Evolutionary conservation across 2,113 vertebrate species (phyloP).

Genomic region (Cyanistes caeruleus): DNA sequence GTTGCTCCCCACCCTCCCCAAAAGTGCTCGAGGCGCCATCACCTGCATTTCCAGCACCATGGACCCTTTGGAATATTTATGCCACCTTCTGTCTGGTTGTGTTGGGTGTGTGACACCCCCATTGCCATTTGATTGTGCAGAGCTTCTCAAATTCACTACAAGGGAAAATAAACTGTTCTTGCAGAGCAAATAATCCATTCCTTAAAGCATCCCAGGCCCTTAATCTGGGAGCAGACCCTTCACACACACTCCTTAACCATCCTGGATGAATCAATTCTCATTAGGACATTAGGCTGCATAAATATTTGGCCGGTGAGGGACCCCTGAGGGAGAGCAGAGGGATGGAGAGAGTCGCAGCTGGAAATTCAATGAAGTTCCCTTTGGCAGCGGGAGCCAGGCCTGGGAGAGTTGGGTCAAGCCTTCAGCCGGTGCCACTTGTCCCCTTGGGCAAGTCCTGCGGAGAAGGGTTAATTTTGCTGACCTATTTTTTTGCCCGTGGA

Average conservation of each 20-base stretch:
- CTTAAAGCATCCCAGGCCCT: background rate
- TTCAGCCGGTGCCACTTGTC: background rate
- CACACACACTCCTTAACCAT: background rate
- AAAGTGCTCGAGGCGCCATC: accelerated
- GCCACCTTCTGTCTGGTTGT: accelerated
- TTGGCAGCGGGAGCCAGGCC: background rate
- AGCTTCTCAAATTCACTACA: accelerated
- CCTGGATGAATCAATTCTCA: background rate
- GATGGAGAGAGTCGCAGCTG: background rate
- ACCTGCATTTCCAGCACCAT: accelerated
- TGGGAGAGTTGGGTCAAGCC: background rate
- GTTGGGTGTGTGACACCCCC: background rate
- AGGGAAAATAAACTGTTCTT: background rate
- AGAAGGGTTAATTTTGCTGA: background rate
- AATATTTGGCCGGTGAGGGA: background rate
- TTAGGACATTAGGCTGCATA: background rate
- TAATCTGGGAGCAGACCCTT: background rate
- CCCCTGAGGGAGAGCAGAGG: background rate
- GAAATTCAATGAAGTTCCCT: conserved; percentile 23
- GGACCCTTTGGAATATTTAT: background rate
- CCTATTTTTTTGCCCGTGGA: background rate
- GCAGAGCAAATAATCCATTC: background rate
- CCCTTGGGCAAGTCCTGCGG: conserved; percentile 40
- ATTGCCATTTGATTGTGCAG: accelerated
- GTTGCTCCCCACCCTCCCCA: background rate